A percentile compares a stretch with the other conserved stretches of the same genome.
Conservation (phyloP, 2,797 vertebrate genomes). For the Characodon lateralis region DNA sequence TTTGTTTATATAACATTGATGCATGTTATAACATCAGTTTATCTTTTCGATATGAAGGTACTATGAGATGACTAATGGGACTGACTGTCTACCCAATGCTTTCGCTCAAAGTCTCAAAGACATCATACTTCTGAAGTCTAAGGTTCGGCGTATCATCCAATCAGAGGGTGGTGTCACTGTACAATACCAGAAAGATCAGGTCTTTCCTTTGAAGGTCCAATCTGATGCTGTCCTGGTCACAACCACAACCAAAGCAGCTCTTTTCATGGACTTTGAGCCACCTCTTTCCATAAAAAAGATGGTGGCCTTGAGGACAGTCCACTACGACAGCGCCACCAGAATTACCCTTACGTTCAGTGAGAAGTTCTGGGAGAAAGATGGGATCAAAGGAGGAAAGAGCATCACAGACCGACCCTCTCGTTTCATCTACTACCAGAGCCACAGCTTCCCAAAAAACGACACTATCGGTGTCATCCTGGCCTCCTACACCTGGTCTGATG, state of each 20-base stretch:
- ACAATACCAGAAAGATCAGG: constrained; percentile 29
- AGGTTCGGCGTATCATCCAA: constrained; percentile 67
- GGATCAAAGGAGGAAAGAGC: constrained; percentile 55
- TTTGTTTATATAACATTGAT: neutral
- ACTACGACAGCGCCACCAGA: constrained; percentile 62
- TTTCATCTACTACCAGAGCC: constrained; percentile 56
- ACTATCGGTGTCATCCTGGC: constrained; percentile 51
- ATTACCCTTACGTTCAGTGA: constrained; percentile 45
- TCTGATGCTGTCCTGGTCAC: constrained; percentile 77
- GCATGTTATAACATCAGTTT: neutral
- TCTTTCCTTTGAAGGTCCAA: constrained; percentile 12
- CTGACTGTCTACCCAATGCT: constrained; percentile 73
- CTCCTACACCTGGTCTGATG: constrained; percentile 62
- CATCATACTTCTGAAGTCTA: constrained; percentile 60
- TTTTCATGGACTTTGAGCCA: constrained; percentile 73
- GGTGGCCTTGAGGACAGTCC: constrained; percentile 32
- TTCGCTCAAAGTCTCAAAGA: constrained; percentile 61
- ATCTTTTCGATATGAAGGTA: constrained; percentile 70
- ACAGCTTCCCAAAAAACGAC: constrained; percentile 29
- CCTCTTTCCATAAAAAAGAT: constrained; percentile 62
- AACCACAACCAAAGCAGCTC: constrained; percentile 76
- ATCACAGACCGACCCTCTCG: constrained; percentile 37
- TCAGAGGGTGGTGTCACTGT: constrained; percentile 55
- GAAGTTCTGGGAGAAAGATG: constrained; percentile 40
- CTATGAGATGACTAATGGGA: constrained; percentile 75